Evolutionary conservation across 1,140 invertebrate genomes (phyloP), one percentile per base, ranked within the genome.

Genomic region (Proctacanthus coquilletti): DNA sequence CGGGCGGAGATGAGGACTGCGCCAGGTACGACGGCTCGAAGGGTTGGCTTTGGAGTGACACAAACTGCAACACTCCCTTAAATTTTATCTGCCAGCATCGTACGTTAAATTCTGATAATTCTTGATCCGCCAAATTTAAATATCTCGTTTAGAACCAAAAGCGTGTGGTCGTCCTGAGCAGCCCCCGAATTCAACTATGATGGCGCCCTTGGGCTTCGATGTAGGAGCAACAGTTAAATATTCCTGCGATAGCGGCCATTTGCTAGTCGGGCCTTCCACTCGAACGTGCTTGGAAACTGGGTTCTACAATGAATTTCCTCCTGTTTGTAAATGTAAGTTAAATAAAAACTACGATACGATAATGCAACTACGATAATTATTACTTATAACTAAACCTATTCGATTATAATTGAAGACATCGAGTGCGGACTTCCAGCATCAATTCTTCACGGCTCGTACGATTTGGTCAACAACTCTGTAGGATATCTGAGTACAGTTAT

Each of bases 51-150:
- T 94, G 89, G 89, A 86, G 84, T 2, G 86, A 91, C 50, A 92
- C 86, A 10, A 81, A 89, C 56, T 94, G 89, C 60, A 76, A 79
- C 39, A 72, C 78, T 4, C 72, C 74, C 42, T 65, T 92, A 17
- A 91, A 93, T 63, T 93, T 82, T 60, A 92, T 94, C 42, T 94
- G 89, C 53, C 88, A 94, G 64, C 86, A 93, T 63, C 82, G 84
- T 88, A 66, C 81, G 83, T 79, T 37, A 18, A 33, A 21, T 15
- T 42, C 27, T 36, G 4, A 5, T 5, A 27, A 13, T 23, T 9
- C n/a, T 10, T 32, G 15, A 13, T 13, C 13, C n/a, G n/a, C n/a
- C n/a, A n/a, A n/a, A n/a, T n/a, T n/a, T n/a, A n/a, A n/a, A n/a
- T n/a, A n/a, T n/a, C n/a, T 36, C 20, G 9, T 56, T 34, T 50